Evolutionary conservation across 2,888 invertebrate genomes (phyloP), one percentile per base, ranked within the genome.

Genomic region (Macrophya alboannulata): DNA sequence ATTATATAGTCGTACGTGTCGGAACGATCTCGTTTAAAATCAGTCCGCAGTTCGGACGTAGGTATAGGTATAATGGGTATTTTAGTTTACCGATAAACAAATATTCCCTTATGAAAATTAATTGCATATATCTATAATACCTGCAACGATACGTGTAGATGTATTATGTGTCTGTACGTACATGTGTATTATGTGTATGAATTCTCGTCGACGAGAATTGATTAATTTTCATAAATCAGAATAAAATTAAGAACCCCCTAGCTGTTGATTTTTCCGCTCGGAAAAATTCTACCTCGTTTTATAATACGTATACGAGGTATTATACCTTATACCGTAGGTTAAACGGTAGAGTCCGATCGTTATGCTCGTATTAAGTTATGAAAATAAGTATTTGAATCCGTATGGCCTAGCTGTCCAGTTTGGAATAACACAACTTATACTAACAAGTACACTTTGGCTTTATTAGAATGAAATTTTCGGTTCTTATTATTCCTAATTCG

Each of bases 211-310:
- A 48, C 15, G 15, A 25, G 17, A 10, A 68, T 86, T 86, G 86
- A 87, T 89, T 85, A 88, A 89, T 90, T 91, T 89, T 89, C 91
- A 91, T 92, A 89, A 92, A 91, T 91, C 90, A 89, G 92, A 92
- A 92, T 92, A 88, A 90, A 89, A 92, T 92, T 91, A 90, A 89
- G 88, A 87, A 88, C 86, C 88, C 89, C 88, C 1, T 31, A 31
- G 3, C 31, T 92, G 92, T 91, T 92, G 91, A 91, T 92, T 92
- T 92, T 92, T 91, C 91, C 92, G 90, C 89, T 88, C 89, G 55
- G 21, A 40, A 45, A 55, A 43, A 45, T 74, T 10, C 21, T 10
- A 31, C n/a, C 55, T 37, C 12, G 15, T 74, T 74, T 45, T 45
- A 43, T n/a, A 43, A n/a, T n/a, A 71, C 40, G 71, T 40, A 71